A percentile compares a stretch with the other conserved stretches of the same genome.
Evolutionary conservation across 37 sponge, comb jelly and placozoan species (phyloP).

Genomic region (Oopsacas minuta): DNA sequence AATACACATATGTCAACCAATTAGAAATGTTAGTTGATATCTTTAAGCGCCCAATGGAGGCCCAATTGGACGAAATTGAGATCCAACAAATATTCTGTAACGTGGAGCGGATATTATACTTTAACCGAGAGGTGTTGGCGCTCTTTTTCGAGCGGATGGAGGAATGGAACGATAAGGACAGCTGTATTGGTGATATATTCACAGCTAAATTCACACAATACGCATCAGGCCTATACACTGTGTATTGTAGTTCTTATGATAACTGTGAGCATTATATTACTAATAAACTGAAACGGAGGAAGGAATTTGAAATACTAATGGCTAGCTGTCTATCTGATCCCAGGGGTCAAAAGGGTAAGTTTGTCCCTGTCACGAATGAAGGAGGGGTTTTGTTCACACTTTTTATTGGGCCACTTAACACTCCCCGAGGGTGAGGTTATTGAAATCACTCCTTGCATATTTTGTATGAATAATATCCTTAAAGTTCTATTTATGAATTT

Average conservation of each 20-base stretch:
- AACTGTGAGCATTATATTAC: conserved; percentile 43
- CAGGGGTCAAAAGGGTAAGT: not conserved
- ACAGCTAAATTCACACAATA: conserved; percentile 36
- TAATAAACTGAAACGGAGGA: conserved; percentile 37
- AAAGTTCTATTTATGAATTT: too few relatives aligned
- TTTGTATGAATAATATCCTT: too few relatives aligned
- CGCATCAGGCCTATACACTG: conserved; percentile 54
- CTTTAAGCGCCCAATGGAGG: conserved; percentile 45
- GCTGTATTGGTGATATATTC: conserved; percentile 62
- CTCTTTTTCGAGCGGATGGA: conserved; percentile 35
- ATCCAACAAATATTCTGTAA: conserved; percentile 63
- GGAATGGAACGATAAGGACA: conserved; percentile 28
- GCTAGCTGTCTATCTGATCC: not conserved
- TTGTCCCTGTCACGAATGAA: too few relatives aligned
- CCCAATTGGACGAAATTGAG: conserved; percentile 33
- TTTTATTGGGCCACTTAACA: too few relatives aligned
- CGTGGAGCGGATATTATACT: conserved; percentile 51
- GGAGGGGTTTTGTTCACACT: too few relatives aligned
- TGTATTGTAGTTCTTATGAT: conserved; percentile 85
- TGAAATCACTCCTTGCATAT: too few relatives aligned
- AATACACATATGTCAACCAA: conserved; percentile 62
- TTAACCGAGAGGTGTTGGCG: conserved; percentile 55
- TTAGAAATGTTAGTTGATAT: conserved; percentile 74
- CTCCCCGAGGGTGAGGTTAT: too few relatives aligned
- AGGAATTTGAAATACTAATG: conserved; percentile 58